A percentile compares a stretch with the other conserved stretches of the same genome.
These are phyloP conservation scores for Hypsopygia costalis DNA, from an alignment of 2,888 invertebrate species.

Conservation along the genomic window DNA sequence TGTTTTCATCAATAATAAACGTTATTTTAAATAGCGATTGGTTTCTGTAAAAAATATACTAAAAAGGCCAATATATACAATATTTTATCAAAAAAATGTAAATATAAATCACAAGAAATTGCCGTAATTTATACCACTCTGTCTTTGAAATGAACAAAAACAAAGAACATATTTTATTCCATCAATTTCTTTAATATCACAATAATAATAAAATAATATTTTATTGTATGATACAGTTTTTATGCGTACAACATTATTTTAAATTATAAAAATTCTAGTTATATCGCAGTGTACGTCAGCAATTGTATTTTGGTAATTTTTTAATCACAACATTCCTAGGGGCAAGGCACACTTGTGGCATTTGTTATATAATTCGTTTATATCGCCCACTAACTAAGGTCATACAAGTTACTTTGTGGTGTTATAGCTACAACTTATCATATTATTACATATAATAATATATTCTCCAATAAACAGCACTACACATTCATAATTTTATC, in stretches of 20 bases:
- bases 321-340: slow-evolving; percentile 67
- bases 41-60: slow-evolving; percentile 11
- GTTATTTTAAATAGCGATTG: slow-evolving; percentile 12
- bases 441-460: slow-evolving; percentile 13
- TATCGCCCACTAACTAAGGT: slow-evolving; percentile 47
- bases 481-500: slow-evolving; percentile 12
- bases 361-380: slow-evolving; percentile 43
- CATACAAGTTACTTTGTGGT: slow-evolving; percentile 20
- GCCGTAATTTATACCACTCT: slow-evolving; percentile 12
- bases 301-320: slow-evolving; percentile 33
- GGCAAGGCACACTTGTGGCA: slow-evolving; percentile 74
- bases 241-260: slow-evolving; percentile 2
- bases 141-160: slow-evolving; percentile 6
- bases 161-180: background rate
- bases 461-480: slow-evolving; percentile 14
- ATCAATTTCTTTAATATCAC: slow-evolving; percentile 1
- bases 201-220: slow-evolving; percentile 9
- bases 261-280: slow-evolving; percentile 11
- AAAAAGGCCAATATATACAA: slow-evolving; percentile 31
- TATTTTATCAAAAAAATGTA: slow-evolving; percentile 26
- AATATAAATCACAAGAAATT: slow-evolving; percentile 27
- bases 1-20: slow-evolving; percentile 15
- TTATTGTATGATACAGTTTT: slow-evolving; percentile 4
- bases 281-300: slow-evolving; percentile 13
- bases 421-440: slow-evolving; percentile 21